These are phyloP conservation scores for Magallana nippona DNA, from an alignment of 2,888 invertebrate genomes.

Conservation along the genomic window DNA sequence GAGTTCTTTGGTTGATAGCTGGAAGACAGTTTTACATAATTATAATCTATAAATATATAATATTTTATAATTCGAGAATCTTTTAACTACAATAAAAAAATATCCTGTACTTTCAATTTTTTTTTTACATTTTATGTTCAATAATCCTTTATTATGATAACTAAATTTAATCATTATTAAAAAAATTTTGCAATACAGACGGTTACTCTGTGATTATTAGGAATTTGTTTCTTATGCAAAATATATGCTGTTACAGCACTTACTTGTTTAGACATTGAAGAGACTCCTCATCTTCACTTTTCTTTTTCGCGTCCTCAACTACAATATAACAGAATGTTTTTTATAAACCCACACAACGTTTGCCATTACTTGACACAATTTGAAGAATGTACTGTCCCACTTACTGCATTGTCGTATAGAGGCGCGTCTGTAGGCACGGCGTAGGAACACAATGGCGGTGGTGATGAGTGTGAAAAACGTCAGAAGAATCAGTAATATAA, in stretches of 20 bases:
- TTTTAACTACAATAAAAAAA: too few relatives aligned
- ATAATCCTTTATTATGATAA: too few relatives aligned
- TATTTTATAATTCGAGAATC: too few relatives aligned
- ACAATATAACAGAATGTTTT: background rate
- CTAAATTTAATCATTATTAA: too few relatives aligned
- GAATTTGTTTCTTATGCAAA: too few relatives aligned
- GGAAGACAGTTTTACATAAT: background rate
- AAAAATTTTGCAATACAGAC: too few relatives aligned
- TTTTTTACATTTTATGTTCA: too few relatives aligned
- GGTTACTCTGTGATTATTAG: too few relatives aligned
- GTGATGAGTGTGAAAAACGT: background rate
- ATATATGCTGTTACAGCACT: background rate
- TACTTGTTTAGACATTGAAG: background rate
- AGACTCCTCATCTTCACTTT: background rate
- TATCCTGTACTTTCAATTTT: too few relatives aligned
- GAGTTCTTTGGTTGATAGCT: background rate
- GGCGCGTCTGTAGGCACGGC: background rate
- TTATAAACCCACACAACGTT: too few relatives aligned
- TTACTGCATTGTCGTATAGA: background rate
- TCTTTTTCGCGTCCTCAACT: background rate
- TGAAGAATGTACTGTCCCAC: background rate
- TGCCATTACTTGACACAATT: too few relatives aligned
- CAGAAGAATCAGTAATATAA: background rate
- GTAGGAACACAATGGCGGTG: background rate
- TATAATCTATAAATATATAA: background rate